Conservation (phyloP, 2,888 invertebrate species). For the Teleiodes luculella region DNA sequence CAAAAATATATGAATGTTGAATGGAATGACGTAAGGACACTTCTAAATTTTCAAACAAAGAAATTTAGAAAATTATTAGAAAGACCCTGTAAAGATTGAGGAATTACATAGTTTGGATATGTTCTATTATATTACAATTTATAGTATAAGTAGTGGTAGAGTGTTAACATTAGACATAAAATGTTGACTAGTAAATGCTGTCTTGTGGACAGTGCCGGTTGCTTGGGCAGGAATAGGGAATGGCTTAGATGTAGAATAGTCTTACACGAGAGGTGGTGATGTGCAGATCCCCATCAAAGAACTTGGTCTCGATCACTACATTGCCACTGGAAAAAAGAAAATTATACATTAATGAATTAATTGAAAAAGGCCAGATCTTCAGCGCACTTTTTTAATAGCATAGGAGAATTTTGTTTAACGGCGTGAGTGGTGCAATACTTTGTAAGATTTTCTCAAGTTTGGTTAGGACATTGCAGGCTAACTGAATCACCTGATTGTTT, state of each 20-base stretch:
- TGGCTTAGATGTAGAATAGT: conserved; percentile 91
- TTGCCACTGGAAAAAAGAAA: conserved; percentile 87
- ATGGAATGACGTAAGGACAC: conserved; percentile 16
- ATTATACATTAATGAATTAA: not conserved
- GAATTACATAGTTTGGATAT: conserved; percentile 8
- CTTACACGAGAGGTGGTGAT: conserved; percentile 97
- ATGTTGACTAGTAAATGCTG: conserved; percentile 51
- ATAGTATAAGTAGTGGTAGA: not conserved
- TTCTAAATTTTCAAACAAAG: conserved; percentile 9
- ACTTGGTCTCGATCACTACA: conserved; percentile 97
- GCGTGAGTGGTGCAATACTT: too few species aligned
- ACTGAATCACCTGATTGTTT: too few species aligned
- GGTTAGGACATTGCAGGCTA: too few species aligned
- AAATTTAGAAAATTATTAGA: not conserved
- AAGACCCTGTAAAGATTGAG: conserved; percentile 11
- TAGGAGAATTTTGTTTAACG: too few species aligned
- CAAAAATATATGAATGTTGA: not conserved
- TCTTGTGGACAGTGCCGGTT: conserved; percentile 17
- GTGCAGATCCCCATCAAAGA: conserved; percentile 95
- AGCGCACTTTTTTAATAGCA: too few species aligned
- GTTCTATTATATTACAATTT: conserved; percentile 10
- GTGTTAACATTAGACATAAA: not conserved
- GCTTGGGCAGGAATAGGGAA: not conserved
- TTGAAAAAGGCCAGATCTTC: too few species aligned
- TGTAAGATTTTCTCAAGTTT: too few species aligned